Evolutionary conservation across 2,888 invertebrate genomes (phyloP).

Genomic region (Acrobasis suavella): DNA sequence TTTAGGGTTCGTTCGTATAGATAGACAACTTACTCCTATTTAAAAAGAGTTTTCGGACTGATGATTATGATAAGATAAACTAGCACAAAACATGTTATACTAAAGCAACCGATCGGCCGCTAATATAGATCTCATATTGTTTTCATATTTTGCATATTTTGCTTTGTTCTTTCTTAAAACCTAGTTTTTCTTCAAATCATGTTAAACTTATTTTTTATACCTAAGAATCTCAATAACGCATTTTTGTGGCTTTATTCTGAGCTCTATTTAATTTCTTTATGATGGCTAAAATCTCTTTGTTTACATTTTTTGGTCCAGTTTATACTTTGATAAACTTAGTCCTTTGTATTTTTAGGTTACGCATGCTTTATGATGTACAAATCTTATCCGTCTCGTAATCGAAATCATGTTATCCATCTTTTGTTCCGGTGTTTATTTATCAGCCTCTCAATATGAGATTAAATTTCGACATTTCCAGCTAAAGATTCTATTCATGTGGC

Average conservation of each 20-base stretch:
- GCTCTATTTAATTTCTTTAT: neutral
- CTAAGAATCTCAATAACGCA: neutral
- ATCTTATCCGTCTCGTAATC: neutral
- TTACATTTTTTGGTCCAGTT: neutral
- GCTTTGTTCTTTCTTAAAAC: neutral
- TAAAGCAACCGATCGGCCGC: neutral
- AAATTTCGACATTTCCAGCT: neutral
- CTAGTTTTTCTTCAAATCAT: neutral
- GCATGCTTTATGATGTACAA: neutral
- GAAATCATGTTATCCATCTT: constrained; percentile 9
- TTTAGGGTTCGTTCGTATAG: neutral
- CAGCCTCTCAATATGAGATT: neutral
- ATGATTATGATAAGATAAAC: neutral
- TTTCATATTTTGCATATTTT: neutral
- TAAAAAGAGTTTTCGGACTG: neutral
- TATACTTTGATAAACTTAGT: neutral
- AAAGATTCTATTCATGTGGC: neutral
- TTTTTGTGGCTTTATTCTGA: neutral
- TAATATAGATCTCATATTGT: too few species aligned
- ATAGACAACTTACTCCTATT: neutral
- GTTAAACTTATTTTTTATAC: too few species aligned
- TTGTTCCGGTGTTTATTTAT: constrained; percentile 3
- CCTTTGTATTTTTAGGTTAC: neutral
- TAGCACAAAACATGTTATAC: neutral
- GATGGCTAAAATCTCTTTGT: constrained; percentile 6